Evolutionary conservation across 2,797 vertebrate genomes (phyloP).

Genomic region (Xenops minutus): DNA sequence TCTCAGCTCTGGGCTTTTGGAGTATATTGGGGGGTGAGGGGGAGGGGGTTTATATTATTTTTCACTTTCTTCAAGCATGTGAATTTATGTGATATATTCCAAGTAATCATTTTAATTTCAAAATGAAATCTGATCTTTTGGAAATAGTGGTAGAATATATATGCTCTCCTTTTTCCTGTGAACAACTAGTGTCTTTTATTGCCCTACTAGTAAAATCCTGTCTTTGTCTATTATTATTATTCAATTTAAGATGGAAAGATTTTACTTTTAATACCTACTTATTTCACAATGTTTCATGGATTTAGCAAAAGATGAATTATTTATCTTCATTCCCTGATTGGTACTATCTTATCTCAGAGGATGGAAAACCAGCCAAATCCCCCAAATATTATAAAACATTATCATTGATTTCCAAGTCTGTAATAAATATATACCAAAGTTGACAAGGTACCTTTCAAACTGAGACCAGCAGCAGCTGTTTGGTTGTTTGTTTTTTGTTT

Average conservation of each 20-base stretch:
- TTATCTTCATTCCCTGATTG: background rate
- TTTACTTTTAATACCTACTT: background rate
- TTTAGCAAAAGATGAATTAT: background rate
- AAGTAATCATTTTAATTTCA: background rate
- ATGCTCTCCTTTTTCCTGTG: background rate
- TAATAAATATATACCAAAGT: background rate
- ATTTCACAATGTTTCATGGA: background rate
- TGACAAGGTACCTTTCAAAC: background rate
- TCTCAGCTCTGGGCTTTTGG: background rate
- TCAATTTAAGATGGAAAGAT: background rate
- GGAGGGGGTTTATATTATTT: background rate
- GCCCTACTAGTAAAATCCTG: background rate
- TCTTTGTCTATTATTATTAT: background rate
- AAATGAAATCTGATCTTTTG: background rate
- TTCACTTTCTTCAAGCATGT: background rate
- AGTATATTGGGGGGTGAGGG: background rate
- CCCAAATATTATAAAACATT: background rate
- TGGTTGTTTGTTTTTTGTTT: background rate
- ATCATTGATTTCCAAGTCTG: background rate
- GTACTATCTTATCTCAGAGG: background rate
- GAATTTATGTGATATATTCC: background rate
- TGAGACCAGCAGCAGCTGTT: background rate
- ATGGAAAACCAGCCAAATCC: background rate
- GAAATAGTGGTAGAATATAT: background rate
- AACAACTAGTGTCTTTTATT: background rate